Base-by-base conservation (phyloP, 2,113 vertebrate species). In the Cebidichthys violaceus region DNA sequence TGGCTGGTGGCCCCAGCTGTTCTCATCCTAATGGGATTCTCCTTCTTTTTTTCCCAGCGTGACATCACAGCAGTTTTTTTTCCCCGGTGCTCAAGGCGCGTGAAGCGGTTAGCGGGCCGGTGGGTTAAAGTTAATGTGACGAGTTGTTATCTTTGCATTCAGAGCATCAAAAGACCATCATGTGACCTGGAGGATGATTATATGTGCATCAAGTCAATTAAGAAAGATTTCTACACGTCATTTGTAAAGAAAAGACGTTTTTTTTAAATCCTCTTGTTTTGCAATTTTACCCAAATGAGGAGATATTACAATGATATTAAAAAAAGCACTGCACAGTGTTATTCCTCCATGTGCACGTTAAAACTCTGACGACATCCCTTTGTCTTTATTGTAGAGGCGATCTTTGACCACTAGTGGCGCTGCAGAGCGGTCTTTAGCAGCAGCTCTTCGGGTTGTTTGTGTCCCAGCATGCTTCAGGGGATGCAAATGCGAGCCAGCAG, bases 1-100 rank as follows among this genome's bases (percentile, higher is more conserved):
- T 84, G 76, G 77, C 77, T 50, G 60, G 15, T 61, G 61, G 24
- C 22, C 37, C 43, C 77, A 80, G 81, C 85, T 79, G 85, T 67
- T 77, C 37, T 72, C 72, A 47, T 79, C 70, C 84, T 43, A 24
- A 70, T n/a, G 41, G 71, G 61, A 83, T 65, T 83, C 45, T 76
- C 76, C 27, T 43, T 76, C 76, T 22, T 43, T 33, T 1, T 75
- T 77, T 59, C 77, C 81, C 81, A 64, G 43, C 0, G 10, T 79
- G 71, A 80, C 70, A 29, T 76, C 75, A 60, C 24, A 45, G 50
- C 62, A 15, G 10, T 9, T 66, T 41, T 37, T 17, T n/a, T n/a
- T n/a, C 39, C 55, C 27, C 7, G 65, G 29, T 64, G 55, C 65
- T 39, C 1, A 2, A 20, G 61, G 78, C 61, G 1, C 59, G 35